These are phyloP conservation scores for Ormia ochracea DNA, from an alignment of 2,888 invertebrate species.

Conservation along the genomic window DNA sequence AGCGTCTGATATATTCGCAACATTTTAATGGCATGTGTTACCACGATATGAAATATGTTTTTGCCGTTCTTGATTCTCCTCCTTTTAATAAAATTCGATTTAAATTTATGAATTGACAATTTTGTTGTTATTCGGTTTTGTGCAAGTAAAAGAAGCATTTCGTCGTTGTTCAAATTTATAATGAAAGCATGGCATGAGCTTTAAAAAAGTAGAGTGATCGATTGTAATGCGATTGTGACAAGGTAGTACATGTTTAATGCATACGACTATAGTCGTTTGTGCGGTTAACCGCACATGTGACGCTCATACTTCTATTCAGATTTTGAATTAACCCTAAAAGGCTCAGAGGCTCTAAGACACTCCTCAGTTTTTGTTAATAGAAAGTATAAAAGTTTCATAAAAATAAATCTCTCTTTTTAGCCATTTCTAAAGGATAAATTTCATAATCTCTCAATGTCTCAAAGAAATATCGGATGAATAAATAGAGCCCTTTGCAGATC, in stretches of 20 bases:
- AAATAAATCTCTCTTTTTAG: no score
- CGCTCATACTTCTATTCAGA: constrained; percentile 5
- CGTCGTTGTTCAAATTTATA: constrained; percentile 42
- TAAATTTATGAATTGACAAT: constrained; percentile 60
- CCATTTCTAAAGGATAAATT: no score
- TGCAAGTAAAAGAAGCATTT: constrained; percentile 15
- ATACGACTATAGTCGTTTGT: neutral
- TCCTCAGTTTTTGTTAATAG: neutral
- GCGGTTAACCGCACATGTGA: constrained; percentile 53
- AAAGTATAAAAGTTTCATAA: neutral
- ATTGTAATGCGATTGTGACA: constrained; percentile 56
- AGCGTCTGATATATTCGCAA: constrained; percentile 1
- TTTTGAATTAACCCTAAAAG: neutral
- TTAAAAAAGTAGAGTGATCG: constrained; percentile 36
- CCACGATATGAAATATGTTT: neutral
- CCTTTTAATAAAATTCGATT: constrained; percentile 41
- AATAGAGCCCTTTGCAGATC: no score
- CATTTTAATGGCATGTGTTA: constrained; percentile 39
- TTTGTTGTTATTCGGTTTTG: constrained; percentile 19
- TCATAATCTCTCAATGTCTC: no score
- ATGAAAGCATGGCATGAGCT: constrained; percentile 22
- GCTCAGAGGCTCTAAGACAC: neutral
- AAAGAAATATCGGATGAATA: no score
- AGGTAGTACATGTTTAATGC: constrained; percentile 31
- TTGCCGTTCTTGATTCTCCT: neutral